Evolutionary conservation across 2,797 vertebrate genomes (phyloP).

Genomic region (Helicolenus hilgendorfi): DNA sequence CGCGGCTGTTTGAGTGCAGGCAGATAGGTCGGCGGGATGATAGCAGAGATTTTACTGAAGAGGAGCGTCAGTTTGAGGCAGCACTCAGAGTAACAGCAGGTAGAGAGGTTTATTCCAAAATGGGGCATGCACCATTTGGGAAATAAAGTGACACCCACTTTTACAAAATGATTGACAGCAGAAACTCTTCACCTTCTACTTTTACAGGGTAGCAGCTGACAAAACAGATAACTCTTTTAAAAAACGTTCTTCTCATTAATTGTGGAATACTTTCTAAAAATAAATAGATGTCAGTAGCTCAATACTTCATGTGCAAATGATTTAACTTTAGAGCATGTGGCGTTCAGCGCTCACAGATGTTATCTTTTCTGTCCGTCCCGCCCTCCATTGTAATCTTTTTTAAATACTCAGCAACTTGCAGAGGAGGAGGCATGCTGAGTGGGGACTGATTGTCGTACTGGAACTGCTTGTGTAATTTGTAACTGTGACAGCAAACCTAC

Average conservation of each 20-base stretch:
- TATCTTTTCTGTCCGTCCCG: neutral
- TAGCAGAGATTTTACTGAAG: slow-evolving; percentile 48
- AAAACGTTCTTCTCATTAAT: neutral
- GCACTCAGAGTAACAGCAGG: slow-evolving; percentile 35
- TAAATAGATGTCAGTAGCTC: neutral
- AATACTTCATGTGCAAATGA: neutral
- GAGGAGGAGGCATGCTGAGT: slow-evolving; percentile 48
- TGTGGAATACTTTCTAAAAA: neutral
- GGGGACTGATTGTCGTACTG: slow-evolving; percentile 54
- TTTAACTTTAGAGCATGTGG: slow-evolving; percentile 1
- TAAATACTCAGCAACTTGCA: slow-evolving; percentile 72
- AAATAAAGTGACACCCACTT: slow-evolving; percentile 4
- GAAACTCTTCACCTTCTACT: neutral
- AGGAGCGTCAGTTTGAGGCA: slow-evolving; percentile 18
- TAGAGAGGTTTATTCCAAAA: slow-evolving; percentile 53
- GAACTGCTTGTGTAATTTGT: slow-evolving; percentile 71
- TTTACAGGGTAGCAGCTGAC: slow-evolving; percentile 15
- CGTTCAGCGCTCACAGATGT: slow-evolving; percentile 34
- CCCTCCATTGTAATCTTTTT: slow-evolving; percentile 58
- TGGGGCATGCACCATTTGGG: slow-evolving; percentile 41
- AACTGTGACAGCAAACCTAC: slow-evolving; percentile 68
- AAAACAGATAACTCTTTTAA: neutral
- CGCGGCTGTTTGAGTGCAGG: slow-evolving; percentile 46
- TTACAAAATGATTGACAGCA: slow-evolving; percentile 36
- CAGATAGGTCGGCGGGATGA: slow-evolving; percentile 46